Base-by-base conservation (phyloP, 2,113 vertebrate species). In the Engraulis encrasicolus region DNA sequence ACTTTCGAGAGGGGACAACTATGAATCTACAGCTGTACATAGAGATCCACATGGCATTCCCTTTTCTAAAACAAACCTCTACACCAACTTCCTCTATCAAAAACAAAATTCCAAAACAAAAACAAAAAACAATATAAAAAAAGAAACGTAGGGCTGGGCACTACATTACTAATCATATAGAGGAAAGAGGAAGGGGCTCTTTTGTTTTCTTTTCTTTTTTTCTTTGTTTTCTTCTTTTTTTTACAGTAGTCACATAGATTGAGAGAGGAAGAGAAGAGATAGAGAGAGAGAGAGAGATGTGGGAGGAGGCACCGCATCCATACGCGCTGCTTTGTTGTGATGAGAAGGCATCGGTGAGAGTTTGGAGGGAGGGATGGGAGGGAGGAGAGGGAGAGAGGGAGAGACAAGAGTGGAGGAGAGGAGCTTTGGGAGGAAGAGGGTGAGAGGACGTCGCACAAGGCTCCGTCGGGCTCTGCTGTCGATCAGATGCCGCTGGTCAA, bases 321-420 rank as follows among this genome's bases (percentile, higher is more conserved):
- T 19, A 81, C 87, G 78, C 85, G 48, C 0, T 79, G 14, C 66
- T 17, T n/a, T 54, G 88, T 85, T 81, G 74, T 80, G 52, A 85
- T 85, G 84, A 84, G 66, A 86, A 89, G 89, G 85, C 86, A 82
- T 87, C 77, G 19, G 79, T 83, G 82, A 85, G 82, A 79, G 66
- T 74, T 74, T 74, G 66, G 66, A 38, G 88, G 50, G 78, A 31
- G 66, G 61, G 79, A 15, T 2, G 77, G 48, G 23, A 48, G 19
- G 66, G 74, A 50, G 78, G 80, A 78, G 9, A 27, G 83, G 74
- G 54, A 48, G 31, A 74, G 6, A 40, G 49, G n/a, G 27, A 80
- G 31, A 19, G 38, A 18, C 23, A 36, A 12, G 48, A 23, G 49
- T 45, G 34, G 58, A 18, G 37, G 48, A 12, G 48, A 23, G 49